Percentiles rank a stretch among this genome's conserved stretches.
Conservation (phyloP, 2,113 vertebrate genomes). For the Toxotes jaculatrix region DNA sequence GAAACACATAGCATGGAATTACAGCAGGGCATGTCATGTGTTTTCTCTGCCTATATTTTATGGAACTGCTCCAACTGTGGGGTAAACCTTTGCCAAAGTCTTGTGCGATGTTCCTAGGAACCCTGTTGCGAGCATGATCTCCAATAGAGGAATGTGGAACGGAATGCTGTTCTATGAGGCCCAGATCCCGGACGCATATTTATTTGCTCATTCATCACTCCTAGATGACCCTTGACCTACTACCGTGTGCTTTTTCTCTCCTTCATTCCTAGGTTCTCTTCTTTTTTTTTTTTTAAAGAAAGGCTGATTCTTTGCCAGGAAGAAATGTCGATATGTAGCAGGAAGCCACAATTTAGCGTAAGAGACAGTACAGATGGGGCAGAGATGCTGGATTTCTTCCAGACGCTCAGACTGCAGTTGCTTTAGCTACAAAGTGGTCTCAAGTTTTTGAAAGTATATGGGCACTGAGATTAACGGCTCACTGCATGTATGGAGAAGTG, state of each 20-base stretch:
- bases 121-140: slow-evolving; percentile 49
- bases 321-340: slow-evolving; percentile 45
- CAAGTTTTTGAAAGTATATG: slow-evolving; percentile 47
- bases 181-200: slow-evolving; percentile 74
- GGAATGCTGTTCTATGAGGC: slow-evolving; percentile 68
- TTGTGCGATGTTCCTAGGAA: slow-evolving; percentile 17
- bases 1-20: slow-evolving; percentile 64
- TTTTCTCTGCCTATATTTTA: slow-evolving; percentile 49
- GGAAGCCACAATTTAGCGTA: slow-evolving; percentile 25
- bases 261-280: slow-evolving; percentile 40
- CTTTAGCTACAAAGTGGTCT: slow-evolving; percentile 42
- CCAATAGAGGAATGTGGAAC: slow-evolving; percentile 76
- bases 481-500: slow-evolving; percentile 33
- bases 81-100: slow-evolving; percentile 26
- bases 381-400: slow-evolving; percentile 46
- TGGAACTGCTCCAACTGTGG: slow-evolving; percentile 43
- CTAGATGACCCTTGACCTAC: slow-evolving; percentile 76
- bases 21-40: slow-evolving; percentile 59
- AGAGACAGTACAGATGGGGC: slow-evolving; percentile 34
- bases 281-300: slow-evolving; percentile 40
- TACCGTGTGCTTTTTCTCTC: slow-evolving; percentile 73
- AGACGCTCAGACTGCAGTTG: slow-evolving; percentile 27
- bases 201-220: slow-evolving; percentile 84
- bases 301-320: slow-evolving; percentile 15
- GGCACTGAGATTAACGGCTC: slow-evolving; percentile 55